These are phyloP conservation scores for Tinamus major DNA, from an alignment of 2,797 vertebrate species.

Conservation along the genomic window DNA sequence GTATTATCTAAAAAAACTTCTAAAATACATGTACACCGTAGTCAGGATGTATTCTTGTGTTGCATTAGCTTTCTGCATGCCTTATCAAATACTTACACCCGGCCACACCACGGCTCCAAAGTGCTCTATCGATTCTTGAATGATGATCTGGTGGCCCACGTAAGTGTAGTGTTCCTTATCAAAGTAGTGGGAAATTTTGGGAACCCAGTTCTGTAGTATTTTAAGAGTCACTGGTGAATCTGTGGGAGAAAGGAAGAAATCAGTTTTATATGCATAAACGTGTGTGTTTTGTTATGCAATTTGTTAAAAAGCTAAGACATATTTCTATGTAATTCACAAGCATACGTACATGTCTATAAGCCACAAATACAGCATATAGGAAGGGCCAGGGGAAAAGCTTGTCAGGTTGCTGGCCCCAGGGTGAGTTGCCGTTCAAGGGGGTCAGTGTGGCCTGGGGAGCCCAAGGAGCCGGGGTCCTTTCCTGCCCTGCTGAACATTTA, in stretches of 20 bases:
- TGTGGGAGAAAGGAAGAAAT: slow-evolving; percentile 32
- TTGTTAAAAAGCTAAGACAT: not conserved
- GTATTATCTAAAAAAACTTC: not conserved
- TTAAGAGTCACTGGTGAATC: slow-evolving; percentile 64
- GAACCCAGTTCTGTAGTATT: slow-evolving; percentile 81
- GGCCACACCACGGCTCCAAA: slow-evolving; percentile 90
- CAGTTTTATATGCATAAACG: not conserved
- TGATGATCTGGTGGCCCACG: slow-evolving; percentile 83
- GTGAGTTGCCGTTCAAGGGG: rapidly evolving
- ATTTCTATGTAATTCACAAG: too few relatives aligned
- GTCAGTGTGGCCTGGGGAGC: not conserved
- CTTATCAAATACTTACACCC: slow-evolving; percentile 78
- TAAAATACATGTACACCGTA: not conserved
- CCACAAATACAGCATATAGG: rapidly evolving
- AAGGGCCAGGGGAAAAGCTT: not conserved
- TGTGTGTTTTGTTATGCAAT: not conserved
- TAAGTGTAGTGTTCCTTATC: slow-evolving; percentile 84
- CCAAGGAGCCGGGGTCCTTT: not conserved
- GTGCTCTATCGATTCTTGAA: slow-evolving; percentile 87
- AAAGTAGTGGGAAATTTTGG: slow-evolving; percentile 76
- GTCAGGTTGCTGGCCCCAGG: not conserved
- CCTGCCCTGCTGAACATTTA: not conserved
- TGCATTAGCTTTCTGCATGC: rapidly evolving
- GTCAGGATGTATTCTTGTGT: not conserved
- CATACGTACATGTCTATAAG: not conserved